Evolutionary conservation across 2,888 invertebrate genomes (phyloP).

Genomic region (Microctonus brassicae): DNA sequence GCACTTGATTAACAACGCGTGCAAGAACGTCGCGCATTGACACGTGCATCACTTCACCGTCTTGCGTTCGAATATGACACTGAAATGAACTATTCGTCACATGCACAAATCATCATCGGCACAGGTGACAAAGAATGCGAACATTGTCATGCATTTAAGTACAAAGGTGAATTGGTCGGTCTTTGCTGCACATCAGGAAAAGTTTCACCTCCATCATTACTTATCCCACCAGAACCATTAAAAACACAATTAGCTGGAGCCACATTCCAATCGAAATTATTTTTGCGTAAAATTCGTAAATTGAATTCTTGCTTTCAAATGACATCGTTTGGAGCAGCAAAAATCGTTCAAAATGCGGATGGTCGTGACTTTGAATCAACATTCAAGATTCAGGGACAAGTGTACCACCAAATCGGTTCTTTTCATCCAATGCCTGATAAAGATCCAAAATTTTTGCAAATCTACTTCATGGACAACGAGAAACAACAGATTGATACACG

Average conservation of each 20-base stretch:
- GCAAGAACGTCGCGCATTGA: background rate
- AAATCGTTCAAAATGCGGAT: conserved; percentile 12
- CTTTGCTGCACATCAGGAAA: conserved; percentile 66
- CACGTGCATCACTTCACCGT: conserved; percentile 9
- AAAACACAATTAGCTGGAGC: conserved; percentile 22
- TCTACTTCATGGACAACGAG: conserved; percentile 53
- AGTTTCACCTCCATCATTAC: conserved; percentile 62
- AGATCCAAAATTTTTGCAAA: conserved; percentile 39
- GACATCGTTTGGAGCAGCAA: conserved; percentile 42
- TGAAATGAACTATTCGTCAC: background rate
- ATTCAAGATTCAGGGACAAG: conserved; percentile 38
- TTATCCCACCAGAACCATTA: conserved; percentile 62
- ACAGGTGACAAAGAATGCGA: conserved; percentile 4
- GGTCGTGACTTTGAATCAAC: conserved; percentile 26
- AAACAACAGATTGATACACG: conserved; percentile 40
- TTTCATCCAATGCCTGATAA: conserved; percentile 31
- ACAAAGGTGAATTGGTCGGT: conserved; percentile 61
- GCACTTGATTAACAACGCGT: background rate
- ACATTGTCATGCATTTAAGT: conserved; percentile 53
- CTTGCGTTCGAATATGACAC: conserved; percentile 11
- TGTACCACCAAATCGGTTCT: conserved; percentile 35
- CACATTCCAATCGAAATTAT: conserved; percentile 36
- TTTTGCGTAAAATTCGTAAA: conserved; percentile 39
- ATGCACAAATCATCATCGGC: conserved; percentile 8
- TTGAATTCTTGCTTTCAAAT: conserved; percentile 49